Evolutionary conservation across 2,888 invertebrate genomes (phyloP), one percentile per base, ranked within the genome.

Genomic region (Euphydryas editha): DNA sequence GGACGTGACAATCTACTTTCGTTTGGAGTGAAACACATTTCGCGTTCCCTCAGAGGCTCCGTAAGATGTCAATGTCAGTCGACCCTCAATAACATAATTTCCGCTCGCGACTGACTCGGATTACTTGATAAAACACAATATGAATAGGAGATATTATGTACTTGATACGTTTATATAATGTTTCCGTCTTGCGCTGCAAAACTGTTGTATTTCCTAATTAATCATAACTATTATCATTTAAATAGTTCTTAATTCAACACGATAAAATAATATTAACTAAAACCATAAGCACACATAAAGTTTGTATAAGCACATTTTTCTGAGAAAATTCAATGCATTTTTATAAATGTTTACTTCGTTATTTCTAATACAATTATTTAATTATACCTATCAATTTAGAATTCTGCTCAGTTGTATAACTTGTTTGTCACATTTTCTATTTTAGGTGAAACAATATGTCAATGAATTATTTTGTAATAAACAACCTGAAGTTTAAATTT

Each of bases 21-120:
- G 1, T 17, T 54, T n/a, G 17, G 21, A 24, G 15, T 17, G 21
- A 24, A 24, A 8, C 17, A 36, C n/a, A 54, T 54, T 54, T 54
- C 17, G 17, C 17, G 36, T 36, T 54, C 36, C 54, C 36, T 54
- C 21, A 21, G 36, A 54, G 54, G 36, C 36, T 54, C 8, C 36
- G 11, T 15, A 17, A 54, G 36, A n/a, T 21, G 54, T n/a, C 15
- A 54, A n/a, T 21, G 54, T n/a, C 15, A 54, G 36, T 82, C 74
- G 80, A 79, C 81, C 80, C 80, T 81, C 79, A 80, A 83, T 83
- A 81, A 80, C 78, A 80, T 81, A 83, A 87, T 88, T 84, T 88
- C 86, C 84, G 81, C 62, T 80, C 75, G 77, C 75, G 73, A 75
- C 78, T 72, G 75, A 76, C 74, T 76, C 72, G 67, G 76, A 74